Evolutionary conservation across 2,113 vertebrate species (phyloP).

Genomic region (Lampris incognitus): DNA sequence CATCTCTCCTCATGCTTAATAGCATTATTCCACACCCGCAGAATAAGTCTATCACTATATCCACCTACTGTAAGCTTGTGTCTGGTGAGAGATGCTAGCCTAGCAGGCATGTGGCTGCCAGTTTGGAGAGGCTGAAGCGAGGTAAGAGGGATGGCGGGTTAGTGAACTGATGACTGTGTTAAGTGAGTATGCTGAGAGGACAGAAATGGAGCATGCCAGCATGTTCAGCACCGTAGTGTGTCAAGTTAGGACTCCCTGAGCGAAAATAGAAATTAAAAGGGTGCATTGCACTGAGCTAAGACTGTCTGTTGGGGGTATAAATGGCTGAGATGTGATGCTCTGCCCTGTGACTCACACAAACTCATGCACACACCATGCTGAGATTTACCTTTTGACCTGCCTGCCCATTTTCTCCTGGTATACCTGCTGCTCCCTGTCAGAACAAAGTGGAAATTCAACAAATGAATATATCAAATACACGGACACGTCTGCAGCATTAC

Average conservation of each 20-base stretch:
- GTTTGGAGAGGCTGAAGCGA: constrained; percentile 43
- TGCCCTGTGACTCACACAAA: constrained; percentile 8
- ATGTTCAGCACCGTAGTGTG: constrained; percentile 35
- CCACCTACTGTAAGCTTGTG: constrained; percentile 59
- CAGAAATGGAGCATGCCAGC: constrained; percentile 27
- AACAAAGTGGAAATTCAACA: constrained; percentile 34
- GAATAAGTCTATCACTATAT: constrained; percentile 75
- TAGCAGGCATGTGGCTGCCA: constrained; percentile 29
- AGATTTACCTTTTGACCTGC: constrained; percentile 89
- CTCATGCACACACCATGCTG: constrained; percentile 8
- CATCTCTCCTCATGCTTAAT: constrained; percentile 76
- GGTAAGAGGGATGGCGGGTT: constrained; percentile 49
- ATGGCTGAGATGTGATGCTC: constrained; percentile 9
- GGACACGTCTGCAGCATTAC: constrained; percentile 6
- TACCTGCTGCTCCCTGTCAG: constrained; percentile 86
- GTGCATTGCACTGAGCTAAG: constrained; percentile 4
- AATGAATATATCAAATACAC: constrained; percentile 13
- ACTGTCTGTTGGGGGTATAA: constrained; percentile 18
- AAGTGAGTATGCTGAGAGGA: constrained; percentile 54
- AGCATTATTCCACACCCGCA: constrained; percentile 74
- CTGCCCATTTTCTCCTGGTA: constrained; percentile 83
- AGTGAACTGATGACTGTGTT: constrained; percentile 72
- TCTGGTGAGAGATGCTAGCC: constrained; percentile 39
- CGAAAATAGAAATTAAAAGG: constrained; percentile 12
- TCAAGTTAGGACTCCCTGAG: constrained; percentile 20